Evolutionary conservation across 1,140 invertebrate species (phyloP).

Genomic region (Nymphalis io): DNA sequence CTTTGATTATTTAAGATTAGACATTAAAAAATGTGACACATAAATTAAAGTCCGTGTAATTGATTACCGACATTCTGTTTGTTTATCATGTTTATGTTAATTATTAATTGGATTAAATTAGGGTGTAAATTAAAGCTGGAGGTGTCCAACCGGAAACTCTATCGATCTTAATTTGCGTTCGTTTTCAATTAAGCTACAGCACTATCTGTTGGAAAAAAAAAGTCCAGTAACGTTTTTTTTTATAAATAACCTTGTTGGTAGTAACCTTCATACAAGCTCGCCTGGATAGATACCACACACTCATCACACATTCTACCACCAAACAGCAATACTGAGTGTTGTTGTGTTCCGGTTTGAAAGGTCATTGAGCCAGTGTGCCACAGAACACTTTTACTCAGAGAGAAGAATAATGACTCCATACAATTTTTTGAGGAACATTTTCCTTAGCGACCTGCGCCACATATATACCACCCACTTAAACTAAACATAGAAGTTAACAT

Average conservation of each 20-base stretch:
- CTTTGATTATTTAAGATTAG: background rate
- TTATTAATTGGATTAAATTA: constrained; percentile 35
- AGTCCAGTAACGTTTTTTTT: background rate
- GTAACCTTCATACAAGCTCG: no score
- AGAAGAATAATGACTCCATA: no score
- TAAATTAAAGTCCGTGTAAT: constrained; percentile 31
- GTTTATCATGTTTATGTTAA: constrained; percentile 34
- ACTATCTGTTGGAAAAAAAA: constrained; percentile 4
- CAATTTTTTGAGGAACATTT: no score
- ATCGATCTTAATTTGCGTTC: constrained; percentile 31
- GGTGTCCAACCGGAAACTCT: constrained; percentile 28
- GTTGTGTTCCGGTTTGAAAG: no score
- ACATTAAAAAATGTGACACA: background rate
- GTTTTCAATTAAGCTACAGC: constrained; percentile 16
- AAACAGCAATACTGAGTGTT: no score
- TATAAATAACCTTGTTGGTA: background rate
- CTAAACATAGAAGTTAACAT: no score
- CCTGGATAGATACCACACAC: no score
- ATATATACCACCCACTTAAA: no score
- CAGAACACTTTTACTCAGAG: no score
- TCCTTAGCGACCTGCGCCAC: no score
- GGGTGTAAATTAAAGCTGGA: constrained; percentile 18
- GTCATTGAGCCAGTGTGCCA: no score
- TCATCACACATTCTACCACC: no score
- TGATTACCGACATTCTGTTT: constrained; percentile 21